Conservation (phyloP, 64 coral and sea anemone genomes). For the Catalaphyllia jardinei region DNA sequence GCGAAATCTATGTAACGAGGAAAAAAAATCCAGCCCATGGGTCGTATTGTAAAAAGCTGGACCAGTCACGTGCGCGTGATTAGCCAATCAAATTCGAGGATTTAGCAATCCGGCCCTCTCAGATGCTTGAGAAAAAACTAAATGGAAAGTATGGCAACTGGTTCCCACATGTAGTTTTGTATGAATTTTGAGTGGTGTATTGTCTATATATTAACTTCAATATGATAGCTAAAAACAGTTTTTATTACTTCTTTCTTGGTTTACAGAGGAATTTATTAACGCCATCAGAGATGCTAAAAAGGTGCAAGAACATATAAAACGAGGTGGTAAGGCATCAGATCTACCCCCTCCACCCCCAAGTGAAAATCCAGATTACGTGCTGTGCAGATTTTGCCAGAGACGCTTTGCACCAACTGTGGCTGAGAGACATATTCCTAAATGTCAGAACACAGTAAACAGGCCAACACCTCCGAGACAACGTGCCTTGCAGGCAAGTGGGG, state of each 20-base stretch:
- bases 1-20: no score
- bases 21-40: no score
- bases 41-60: no score
- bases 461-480: constrained; percentile 86
- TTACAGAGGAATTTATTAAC: constrained; percentile 88
- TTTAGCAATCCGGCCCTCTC: no score
- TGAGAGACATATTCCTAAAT: constrained; percentile 95
- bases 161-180: no score
- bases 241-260: background rate
- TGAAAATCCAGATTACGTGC: constrained; percentile 96
- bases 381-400: constrained; percentile 84
- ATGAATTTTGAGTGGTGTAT: no score
- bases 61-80: no score
- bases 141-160: no score
- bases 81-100: no score
- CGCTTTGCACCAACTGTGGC: constrained; percentile 90
- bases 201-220: no score
- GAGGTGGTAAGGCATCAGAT: constrained; percentile 89
- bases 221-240: background rate
- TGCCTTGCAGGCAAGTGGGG: constrained; percentile 41
- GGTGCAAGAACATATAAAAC: constrained; percentile 83
- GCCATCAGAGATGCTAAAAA: constrained; percentile 93
- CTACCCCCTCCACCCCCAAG: constrained; percentile 88
- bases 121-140: no score
- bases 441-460: constrained; percentile 78